Evolutionary conservation across 2,797 vertebrate genomes (phyloP), one percentile per base, ranked within the genome.

Genomic region (Acanthurus tractus): DNA sequence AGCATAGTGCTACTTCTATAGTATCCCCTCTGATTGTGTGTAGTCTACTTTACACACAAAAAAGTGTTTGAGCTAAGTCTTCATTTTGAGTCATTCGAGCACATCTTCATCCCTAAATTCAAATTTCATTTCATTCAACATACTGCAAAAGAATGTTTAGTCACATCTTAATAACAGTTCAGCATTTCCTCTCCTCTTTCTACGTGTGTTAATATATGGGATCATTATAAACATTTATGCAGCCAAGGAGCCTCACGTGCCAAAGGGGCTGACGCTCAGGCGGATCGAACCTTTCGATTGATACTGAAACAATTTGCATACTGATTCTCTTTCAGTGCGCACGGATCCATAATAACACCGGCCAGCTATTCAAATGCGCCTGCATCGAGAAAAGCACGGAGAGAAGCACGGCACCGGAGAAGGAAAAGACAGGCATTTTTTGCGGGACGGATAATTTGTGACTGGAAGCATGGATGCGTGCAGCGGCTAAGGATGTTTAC

Each of bases 241-340:
- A 87, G 91, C 86, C 88, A 85, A 91, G 90, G 91, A 94, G 94
- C 91, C 94, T 96, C 95, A 94, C 94, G 95, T 96, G 94, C 94
- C 93, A 94, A 95, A 94, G 94, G 93, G 94, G 95, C 97, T 96
- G 96, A 97, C 97, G 96, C 96, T 96, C 95, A 90, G 92, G 87
- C 95, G 95, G 97, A 99, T 99, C 97, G 97, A 99, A 98, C 96
- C 96, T 96, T 98, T 99, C 98, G 98, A 99, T 99, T 97, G 97
- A 96, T 96, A 98, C 96, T 94, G 97, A 97, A 96, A 96, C 96
- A 96, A 99, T 99, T 98, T 99, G 98, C 98, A 98, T 99, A 98
- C 96, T 97, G 97, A 98, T 98, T 97, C 96, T 94, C 96, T 97
- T 96, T 96, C 96, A 94, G 95, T 92, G 91, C 88, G 89, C 95